A percentile compares a stretch with the other conserved stretches of the same genome.
phyloP scores from a whole-genome alignment of 2,888 invertebrate genomes.

The Melanchra persicariae region DNA sequence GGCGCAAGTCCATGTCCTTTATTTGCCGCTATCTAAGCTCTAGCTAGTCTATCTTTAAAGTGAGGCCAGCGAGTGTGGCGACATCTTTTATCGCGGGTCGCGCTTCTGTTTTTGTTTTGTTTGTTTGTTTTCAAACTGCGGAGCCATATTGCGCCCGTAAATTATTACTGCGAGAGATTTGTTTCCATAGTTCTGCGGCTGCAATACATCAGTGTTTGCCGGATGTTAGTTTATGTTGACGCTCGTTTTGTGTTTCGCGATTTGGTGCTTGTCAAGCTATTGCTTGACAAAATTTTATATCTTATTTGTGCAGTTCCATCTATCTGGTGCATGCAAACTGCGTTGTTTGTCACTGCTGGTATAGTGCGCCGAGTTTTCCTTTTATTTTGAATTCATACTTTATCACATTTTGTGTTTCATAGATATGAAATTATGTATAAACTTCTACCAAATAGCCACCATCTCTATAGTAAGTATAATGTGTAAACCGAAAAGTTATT shows the following conservation, averaged over 20 bases:
- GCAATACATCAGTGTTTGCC: slow-evolving; percentile 88
- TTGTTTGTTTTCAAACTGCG: slow-evolving; percentile 85
- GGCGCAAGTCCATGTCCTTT: slow-evolving; percentile 74
- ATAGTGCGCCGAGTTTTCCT: slow-evolving; percentile 10
- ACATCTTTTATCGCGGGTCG: slow-evolving; percentile 87
- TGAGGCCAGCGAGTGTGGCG: slow-evolving; percentile 82
- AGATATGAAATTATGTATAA: too few species aligned
- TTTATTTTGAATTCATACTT: slow-evolving; percentile 29
- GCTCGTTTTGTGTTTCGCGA: slow-evolving; percentile 85
- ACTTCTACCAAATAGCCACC: not conserved
- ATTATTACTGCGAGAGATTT: slow-evolving; percentile 89
- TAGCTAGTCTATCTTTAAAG: slow-evolving; percentile 84
- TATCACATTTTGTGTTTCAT: not conserved
- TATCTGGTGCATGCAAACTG: slow-evolving; percentile 42
- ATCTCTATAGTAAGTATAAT: not conserved
- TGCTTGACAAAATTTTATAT: slow-evolving; percentile 67
- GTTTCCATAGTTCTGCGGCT: slow-evolving; percentile 89
- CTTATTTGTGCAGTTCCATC: slow-evolving; percentile 72
- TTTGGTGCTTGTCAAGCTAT: slow-evolving; percentile 81
- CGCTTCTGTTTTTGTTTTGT: slow-evolving; percentile 85
- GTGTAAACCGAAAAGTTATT: not conserved
- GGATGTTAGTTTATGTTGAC: slow-evolving; percentile 89
- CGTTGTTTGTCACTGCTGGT: slow-evolving; percentile 28
- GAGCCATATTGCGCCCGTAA: slow-evolving; percentile 88
- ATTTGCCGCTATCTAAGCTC: slow-evolving; percentile 81